phyloP scores from a whole-genome alignment of 2,797 vertebrate genomes.

The Sylvia borin region DNA sequence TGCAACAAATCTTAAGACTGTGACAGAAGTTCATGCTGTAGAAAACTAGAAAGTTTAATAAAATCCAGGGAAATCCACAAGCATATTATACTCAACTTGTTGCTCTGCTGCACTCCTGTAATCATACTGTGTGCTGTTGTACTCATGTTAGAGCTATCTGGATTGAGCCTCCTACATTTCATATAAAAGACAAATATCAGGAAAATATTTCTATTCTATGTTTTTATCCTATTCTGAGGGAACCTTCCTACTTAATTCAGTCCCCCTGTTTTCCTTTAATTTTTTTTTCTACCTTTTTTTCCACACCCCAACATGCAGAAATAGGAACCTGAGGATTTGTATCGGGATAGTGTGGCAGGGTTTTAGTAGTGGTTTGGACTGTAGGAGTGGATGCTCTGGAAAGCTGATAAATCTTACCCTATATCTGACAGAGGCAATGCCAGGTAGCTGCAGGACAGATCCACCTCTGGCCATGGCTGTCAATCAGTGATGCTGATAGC shows the following conservation, averaged over 20 bases:
- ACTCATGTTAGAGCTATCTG: not conserved
- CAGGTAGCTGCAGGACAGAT: not conserved
- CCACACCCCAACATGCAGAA: not conserved
- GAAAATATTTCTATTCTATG: not conserved
- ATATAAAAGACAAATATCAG: not conserved
- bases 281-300: not conserved
- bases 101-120: not conserved
- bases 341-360: not conserved
- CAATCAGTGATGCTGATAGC: not conserved
- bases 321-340: not conserved
- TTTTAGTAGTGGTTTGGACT: not conserved
- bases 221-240: not conserved
- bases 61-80: not conserved
- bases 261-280: accelerated
- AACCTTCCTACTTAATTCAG: not conserved
- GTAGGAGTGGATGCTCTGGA: not conserved
- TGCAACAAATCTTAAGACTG: not conserved
- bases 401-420: not conserved
- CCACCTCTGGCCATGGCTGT: not conserved
- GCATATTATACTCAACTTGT: not conserved
- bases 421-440: not conserved
- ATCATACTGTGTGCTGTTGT: accelerated
- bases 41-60: not conserved
- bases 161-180: not conserved
- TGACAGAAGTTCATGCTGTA: not conserved